Base-by-base conservation (phyloP, 2,113 vertebrate species). In the Sorex fumeus region DNA sequence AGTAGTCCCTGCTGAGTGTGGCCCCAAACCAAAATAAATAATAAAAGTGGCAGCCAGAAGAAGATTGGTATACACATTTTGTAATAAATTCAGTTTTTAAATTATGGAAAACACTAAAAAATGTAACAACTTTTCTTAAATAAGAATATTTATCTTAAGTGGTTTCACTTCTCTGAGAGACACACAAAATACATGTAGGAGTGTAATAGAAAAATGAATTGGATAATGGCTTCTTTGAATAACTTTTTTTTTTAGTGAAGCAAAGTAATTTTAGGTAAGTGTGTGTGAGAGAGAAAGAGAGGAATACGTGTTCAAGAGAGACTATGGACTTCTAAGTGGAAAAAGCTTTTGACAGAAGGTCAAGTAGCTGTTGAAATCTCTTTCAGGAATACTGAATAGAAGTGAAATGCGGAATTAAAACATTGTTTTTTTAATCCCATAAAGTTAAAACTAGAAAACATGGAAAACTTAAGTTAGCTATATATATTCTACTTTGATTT, bases 381-480 rank as follows among this genome's bases (percentile, higher is more conserved):
- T 93, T 81, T 91, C 77, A 11, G 45, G 27, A 6, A 69, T 30
- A 45, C 12, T 34, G 27, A 94, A 91, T 32, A 86, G 25, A 2
- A 90, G 66, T 95, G 4, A 90, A 95, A 81, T 75, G 27, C 84
- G 30, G 21, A 84, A n/a, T 87, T 30, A 82, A 45, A 13, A 10
- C 2, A 69, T 90, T 70, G 28, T 34, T 78, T 87, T 62, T 67
- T 32, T 15, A 74, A 92, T 66, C 76, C 62, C 50, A 64, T 66
- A 90, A 87, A 60, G 21, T 87, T 88, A 93, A 92, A 18, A 80
- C 75, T 66, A 83, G 80, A 84, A 91, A 84, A 89, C 30, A 87
- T 60, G 53, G 23, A 50, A 87, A 66, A 71, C 6, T 45, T 88
- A 81, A 71, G 67, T 88, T 72, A 74, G 15, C 62, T 93, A 84